Evolutionary conservation across 2,113 vertebrate genomes (phyloP).

Genomic region (Xiphophorus maculatus): DNA sequence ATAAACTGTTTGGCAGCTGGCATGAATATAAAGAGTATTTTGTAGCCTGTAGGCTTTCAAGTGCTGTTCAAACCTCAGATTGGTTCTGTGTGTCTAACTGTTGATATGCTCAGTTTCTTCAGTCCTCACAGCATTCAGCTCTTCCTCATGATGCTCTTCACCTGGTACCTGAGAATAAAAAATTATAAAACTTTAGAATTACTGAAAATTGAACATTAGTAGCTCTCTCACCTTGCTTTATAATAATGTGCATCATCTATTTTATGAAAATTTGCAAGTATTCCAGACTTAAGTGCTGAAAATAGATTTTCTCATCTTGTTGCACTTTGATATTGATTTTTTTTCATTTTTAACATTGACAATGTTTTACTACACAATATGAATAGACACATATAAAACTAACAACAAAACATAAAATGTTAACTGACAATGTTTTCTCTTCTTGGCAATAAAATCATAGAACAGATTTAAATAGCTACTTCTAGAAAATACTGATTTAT

Average conservation of each 20-base stretch:
- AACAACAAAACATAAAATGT: neutral
- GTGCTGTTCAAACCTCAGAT: conserved; percentile 14
- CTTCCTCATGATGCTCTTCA: conserved; percentile 59
- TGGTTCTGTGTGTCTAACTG: conserved; percentile 41
- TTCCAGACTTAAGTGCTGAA: neutral
- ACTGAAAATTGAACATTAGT: neutral
- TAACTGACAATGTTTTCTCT: neutral
- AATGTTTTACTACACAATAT: no score
- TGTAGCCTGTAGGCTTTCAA: conserved; percentile 7
- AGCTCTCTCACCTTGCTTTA: neutral
- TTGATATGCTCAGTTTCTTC: conserved; percentile 72
- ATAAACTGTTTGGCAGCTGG: conserved; percentile 17
- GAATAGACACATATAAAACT: neutral
- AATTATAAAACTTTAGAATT: neutral
- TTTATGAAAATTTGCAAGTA: neutral
- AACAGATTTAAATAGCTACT: neutral
- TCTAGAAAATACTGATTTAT: neutral
- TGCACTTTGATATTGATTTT: neutral
- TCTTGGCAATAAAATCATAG: neutral
- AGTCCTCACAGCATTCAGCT: conserved; percentile 61
- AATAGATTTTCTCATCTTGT: neutral
- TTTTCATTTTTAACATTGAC: no score
- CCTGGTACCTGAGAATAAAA: conserved; percentile 71
- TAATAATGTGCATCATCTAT: neutral
- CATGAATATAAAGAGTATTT: neutral